Evolutionary conservation across 1,140 invertebrate genomes (phyloP).

Genomic region (Adoxophyes honmai): DNA sequence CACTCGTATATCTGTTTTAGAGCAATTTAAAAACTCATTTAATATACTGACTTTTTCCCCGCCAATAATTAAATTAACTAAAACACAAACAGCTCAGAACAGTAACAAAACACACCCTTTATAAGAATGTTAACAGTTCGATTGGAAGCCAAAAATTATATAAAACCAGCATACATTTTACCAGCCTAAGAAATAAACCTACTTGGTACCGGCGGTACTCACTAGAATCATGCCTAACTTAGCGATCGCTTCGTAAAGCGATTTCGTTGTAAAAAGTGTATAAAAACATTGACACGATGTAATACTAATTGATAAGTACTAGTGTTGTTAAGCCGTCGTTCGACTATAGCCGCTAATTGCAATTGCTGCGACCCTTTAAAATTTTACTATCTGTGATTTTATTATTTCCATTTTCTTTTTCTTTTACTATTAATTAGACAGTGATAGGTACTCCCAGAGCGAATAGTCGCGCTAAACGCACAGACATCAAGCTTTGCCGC

Average conservation of each 20-base stretch:
- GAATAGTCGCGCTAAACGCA: too few species aligned
- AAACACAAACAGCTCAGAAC: constrained; percentile 7
- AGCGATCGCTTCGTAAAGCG: neutral
- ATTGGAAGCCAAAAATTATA: constrained; percentile 26
- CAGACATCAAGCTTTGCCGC: too few species aligned
- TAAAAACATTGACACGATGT: constrained; percentile 59
- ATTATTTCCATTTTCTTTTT: too few species aligned
- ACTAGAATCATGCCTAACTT: neutral
- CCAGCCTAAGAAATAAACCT: constrained; percentile 8
- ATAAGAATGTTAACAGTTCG: constrained; percentile 28
- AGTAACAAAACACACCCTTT: constrained; percentile 28
- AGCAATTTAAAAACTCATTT: neutral
- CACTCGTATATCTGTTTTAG: constrained; percentile 26
- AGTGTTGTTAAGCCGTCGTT: constrained; percentile 17
- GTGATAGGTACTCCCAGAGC: too few species aligned
- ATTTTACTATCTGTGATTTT: too few species aligned
- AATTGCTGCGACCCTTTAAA: neutral
- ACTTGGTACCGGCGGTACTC: neutral
- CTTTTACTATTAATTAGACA: too few species aligned
- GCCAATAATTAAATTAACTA: constrained; percentile 3
- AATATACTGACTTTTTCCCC: too few species aligned
- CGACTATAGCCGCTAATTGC: constrained; percentile 9
- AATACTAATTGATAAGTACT: constrained; percentile 63
- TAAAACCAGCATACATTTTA: constrained; percentile 4
- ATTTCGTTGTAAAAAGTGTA: constrained; percentile 64